Evolutionary conservation across 2,797 vertebrate genomes (phyloP), one percentile per base, ranked within the genome.

Genomic region (Pantherophis vulpinus): DNA sequence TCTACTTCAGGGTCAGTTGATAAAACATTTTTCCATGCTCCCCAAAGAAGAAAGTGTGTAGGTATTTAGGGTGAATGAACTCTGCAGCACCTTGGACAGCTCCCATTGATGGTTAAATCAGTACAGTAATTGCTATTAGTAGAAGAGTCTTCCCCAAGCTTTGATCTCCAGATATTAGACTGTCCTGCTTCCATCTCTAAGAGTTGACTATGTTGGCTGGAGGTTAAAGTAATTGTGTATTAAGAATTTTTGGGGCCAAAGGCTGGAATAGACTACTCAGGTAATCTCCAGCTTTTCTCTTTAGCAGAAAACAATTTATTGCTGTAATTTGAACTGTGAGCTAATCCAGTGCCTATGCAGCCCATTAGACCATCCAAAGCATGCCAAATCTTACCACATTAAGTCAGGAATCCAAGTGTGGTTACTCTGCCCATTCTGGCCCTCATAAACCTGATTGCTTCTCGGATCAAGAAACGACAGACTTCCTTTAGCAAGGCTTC

Each of bases 71-170:
- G 2, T 3, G 29, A 13, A 2, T 23, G 25, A 42, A 7, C 12
- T 56, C 12, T 29, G 2, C 83, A 93, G 92, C 83, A 93, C 92
- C 83, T 27, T 42, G 92, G 92, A 93, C 32, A 93, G 92, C 83
- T 93, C 92, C 89, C 88, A 32, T 16, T n/a, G 51, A 25, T 6
- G 37, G 29, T 11, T 29, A 79, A 66, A n/a, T 54, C 14, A 29
- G 58, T 20, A 12, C 9, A 20, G 58, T 23, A 7, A 37, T 47
- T 32, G 12, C 29, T 29, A 29, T 13, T 54, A 37, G 11, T 12
- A 5, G 9, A 7, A 1, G 20, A 12, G 9, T 27, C 5, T 74
- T 66, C 51, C 42, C 25, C 58, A 25, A 59, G 13, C 37, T 20
- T 47, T 25, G 25, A 4, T 9, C 7, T 37, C 23, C 32, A 51